These are phyloP conservation scores for Pristionchus maxplancki DNA, from an alignment of 2,888 invertebrate genomes.

Conservation along the genomic window DNA sequence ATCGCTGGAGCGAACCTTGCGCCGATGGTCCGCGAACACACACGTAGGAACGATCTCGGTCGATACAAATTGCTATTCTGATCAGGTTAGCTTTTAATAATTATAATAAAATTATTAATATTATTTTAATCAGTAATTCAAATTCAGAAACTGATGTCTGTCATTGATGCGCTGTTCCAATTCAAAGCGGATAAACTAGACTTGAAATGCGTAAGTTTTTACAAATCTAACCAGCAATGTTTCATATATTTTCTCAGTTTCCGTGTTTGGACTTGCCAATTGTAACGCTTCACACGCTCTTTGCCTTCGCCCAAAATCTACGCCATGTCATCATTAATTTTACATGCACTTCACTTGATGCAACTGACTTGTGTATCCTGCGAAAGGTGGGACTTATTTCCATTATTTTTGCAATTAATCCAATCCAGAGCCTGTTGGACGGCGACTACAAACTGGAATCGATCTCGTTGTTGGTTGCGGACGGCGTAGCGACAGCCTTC, in stretches of 20 bases:
- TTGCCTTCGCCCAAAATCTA: neutral
- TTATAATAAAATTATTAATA: too few relatives aligned
- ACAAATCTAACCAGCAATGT: neutral
- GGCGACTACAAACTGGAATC: neutral
- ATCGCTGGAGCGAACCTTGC: neutral
- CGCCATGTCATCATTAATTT: neutral
- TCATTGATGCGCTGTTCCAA: neutral
- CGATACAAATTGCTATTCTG: too few relatives aligned
- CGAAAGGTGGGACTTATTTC: neutral
- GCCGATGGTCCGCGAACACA: neutral
- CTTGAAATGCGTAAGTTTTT: neutral
- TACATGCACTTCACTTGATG: neutral
- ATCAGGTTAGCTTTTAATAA: neutral
- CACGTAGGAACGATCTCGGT: neutral
- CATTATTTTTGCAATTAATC: neutral
- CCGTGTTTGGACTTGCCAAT: neutral
- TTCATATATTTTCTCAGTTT: neutral
- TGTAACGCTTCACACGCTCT: neutral
- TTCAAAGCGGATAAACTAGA: neutral
- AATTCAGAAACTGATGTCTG: neutral
- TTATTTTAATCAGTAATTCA: neutral
- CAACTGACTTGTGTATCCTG: neutral
- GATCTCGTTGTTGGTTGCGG: neutral
- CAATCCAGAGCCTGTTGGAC: neutral
- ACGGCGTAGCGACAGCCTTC: neutral